These are phyloP conservation scores for Anguilla marmorata DNA, from an alignment of 2,797 vertebrate species.

Conservation along the genomic window DNA sequence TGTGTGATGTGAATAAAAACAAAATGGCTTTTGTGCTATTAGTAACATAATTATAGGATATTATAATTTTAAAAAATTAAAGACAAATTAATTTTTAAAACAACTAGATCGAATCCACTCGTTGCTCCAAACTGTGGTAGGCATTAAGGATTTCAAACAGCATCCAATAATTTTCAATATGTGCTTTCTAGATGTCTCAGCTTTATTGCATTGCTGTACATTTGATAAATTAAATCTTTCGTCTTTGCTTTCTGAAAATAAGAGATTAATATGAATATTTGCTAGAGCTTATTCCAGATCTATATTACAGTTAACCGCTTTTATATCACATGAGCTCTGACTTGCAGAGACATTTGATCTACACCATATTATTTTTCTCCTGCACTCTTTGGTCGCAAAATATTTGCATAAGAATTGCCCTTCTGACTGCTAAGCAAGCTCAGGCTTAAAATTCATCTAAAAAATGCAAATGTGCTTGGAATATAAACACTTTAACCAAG, in stretches of 20 bases:
- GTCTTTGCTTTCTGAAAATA: background rate
- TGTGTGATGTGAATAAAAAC: background rate
- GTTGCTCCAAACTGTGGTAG: background rate
- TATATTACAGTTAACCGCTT: constrained; percentile 75
- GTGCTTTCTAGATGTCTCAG: background rate
- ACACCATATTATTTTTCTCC: constrained; percentile 70
- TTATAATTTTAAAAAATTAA: background rate
- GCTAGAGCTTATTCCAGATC: constrained; percentile 69
- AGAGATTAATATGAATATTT: constrained; percentile 68
- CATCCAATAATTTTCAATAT: background rate
- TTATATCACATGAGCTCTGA: constrained; percentile 70
- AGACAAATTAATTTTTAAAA: background rate
- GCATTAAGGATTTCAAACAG: background rate
- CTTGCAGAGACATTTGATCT: constrained; percentile 78
- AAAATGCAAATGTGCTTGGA: constrained; percentile 61
- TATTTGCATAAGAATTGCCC: constrained; percentile 78
- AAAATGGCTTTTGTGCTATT: background rate
- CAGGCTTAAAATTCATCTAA: constrained; percentile 70
- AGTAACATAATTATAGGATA: background rate
- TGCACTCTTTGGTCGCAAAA: constrained; percentile 47
- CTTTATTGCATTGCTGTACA: constrained; percentile 46
- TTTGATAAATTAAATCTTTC: constrained; percentile 57
- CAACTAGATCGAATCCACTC: background rate
- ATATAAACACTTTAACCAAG: constrained; percentile 71
- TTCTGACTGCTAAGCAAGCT: constrained; percentile 70